Evolutionary conservation across 2,888 invertebrate genomes (phyloP).

Genomic region (Vannuccia rotundouncinata): DNA sequence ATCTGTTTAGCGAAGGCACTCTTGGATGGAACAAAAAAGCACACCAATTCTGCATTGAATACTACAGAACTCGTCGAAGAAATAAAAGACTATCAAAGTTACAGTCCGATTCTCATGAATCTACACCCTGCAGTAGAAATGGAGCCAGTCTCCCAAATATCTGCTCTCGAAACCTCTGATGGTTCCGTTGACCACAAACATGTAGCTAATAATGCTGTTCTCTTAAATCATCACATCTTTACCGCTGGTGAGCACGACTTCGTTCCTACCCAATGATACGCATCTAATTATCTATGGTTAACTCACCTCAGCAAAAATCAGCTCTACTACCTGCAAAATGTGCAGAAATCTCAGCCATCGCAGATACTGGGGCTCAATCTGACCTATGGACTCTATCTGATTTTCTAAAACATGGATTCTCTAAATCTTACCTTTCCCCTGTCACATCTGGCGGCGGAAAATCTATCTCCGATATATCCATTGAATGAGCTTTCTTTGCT

Average conservation of each 20-base stretch:
- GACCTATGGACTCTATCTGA: conserved; percentile 6
- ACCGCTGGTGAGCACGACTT: neutral
- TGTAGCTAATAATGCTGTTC: neutral
- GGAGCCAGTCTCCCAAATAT: neutral
- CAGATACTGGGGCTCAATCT: conserved; percentile 22
- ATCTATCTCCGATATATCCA: neutral
- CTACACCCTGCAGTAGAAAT: neutral
- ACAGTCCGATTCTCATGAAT: neutral
- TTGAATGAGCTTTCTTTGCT: neutral
- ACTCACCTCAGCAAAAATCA: neutral
- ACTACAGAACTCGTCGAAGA: neutral
- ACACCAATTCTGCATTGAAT: neutral
- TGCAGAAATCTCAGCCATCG: neutral
- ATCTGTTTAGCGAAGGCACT: neutral
- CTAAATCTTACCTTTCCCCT: conserved; percentile 2
- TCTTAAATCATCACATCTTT: conserved; percentile 5
- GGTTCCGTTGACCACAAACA: neutral
- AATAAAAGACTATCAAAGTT: neutral
- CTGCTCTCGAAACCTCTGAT: neutral
- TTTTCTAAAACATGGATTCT: conserved; percentile 9
- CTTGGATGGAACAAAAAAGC: neutral
- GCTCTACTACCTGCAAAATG: neutral
- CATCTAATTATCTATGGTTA: neutral
- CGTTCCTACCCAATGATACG: neutral
- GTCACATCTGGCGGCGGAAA: neutral